Evolutionary conservation across 2,888 invertebrate species (phyloP).

Genomic region (Kryphioiulus occultus): DNA sequence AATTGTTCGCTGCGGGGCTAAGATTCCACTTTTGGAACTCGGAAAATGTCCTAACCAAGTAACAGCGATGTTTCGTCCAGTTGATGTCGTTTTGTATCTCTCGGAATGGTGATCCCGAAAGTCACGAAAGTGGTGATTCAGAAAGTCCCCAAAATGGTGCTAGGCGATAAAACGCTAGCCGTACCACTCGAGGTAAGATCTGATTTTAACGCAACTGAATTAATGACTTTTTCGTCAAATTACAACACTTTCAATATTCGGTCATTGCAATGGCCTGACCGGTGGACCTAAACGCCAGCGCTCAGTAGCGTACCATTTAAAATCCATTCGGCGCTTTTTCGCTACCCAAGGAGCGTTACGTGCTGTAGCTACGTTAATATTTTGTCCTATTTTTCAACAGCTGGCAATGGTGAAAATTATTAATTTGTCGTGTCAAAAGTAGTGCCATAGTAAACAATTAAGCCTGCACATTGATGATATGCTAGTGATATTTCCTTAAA

Average conservation of each 20-base stretch:
- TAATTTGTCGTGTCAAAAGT: not conserved
- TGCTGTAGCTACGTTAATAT: not conserved
- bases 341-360: not conserved
- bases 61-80: not conserved
- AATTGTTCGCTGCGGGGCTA: not conserved
- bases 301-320: not conserved
- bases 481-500: too few relatives aligned
- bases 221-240: not conserved
- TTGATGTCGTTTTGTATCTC: not conserved
- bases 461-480: not conserved
- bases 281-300: not conserved
- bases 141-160: conserved; percentile 52
- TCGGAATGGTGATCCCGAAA: too few relatives aligned
- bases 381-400: not conserved
- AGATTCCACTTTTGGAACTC: not conserved
- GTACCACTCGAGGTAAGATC: conserved; percentile 52
- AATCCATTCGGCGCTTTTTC: not conserved
- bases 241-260: not conserved
- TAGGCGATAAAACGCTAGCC: conserved; percentile 52
- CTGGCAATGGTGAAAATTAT: not conserved
- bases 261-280: not conserved
- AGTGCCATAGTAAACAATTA: not conserved
- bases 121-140: too few relatives aligned
- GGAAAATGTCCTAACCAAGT: not conserved
- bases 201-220: not conserved